Percentiles rank a stretch among this genome's conserved stretches.
Conservation (phyloP, 2,113 vertebrate genomes). For the Mobula hypostoma region DNA sequence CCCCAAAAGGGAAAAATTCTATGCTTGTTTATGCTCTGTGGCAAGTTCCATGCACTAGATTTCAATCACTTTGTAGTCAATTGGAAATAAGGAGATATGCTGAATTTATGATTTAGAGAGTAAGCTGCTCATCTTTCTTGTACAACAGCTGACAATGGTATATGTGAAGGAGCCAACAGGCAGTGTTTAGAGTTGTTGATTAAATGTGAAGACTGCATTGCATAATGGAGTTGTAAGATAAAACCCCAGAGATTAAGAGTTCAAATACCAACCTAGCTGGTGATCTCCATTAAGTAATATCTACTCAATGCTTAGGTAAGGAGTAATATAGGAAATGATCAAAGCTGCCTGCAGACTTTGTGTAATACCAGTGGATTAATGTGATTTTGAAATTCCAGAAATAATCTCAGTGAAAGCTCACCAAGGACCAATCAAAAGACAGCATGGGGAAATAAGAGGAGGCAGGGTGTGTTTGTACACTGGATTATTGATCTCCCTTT, state of each 20-base stretch:
- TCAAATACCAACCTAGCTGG: neutral
- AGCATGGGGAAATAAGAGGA: neutral
- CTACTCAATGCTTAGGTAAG: neutral
- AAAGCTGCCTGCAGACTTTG: neutral
- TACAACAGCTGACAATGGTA: neutral
- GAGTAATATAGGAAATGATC: neutral
- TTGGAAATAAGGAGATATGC: neutral
- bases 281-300: neutral
- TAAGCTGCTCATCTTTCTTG: neutral
- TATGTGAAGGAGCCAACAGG: neutral
- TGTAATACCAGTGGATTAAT: neutral
- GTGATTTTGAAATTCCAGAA: neutral
- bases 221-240: too few relatives aligned
- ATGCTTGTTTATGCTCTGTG: neutral
- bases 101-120: neutral
- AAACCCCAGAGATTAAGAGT: neutral
- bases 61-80: neutral
- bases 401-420: neutral
- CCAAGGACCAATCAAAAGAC: neutral
- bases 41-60: neutral
- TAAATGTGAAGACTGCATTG: neutral
- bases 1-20: neutral
- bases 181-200: neutral
- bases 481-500: neutral
- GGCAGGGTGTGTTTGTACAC: neutral